Percentiles rank a stretch among this genome's conserved stretches.
These are phyloP conservation scores for Bombus picipes DNA, from an alignment of 1,140 invertebrate genomes.

Conservation along the genomic window DNA sequence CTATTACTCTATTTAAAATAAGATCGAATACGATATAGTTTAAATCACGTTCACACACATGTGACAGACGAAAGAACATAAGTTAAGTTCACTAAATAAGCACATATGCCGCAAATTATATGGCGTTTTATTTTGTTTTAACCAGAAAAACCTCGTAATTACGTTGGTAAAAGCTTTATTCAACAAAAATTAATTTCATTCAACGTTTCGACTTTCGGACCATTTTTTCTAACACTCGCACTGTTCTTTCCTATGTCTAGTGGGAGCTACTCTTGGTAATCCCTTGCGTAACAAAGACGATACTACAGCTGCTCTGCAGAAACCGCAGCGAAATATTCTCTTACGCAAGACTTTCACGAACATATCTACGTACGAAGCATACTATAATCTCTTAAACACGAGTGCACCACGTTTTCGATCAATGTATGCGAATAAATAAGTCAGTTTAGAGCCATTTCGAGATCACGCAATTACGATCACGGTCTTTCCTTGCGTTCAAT, in stretches of 20 bases:
- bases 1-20: too few species aligned
- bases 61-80: too few species aligned
- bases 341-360: not conserved
- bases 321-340: not conserved
- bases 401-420: not conserved
- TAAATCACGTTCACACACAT: too few species aligned
- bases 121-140: too few species aligned
- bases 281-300: not conserved
- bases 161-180: rapidly evolving
- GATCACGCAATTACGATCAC: not conserved
- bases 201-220: rapidly evolving
- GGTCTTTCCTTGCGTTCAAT: not conserved
- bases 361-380: not conserved
- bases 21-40: too few species aligned
- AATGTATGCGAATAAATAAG: not conserved
- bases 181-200: too few species aligned
- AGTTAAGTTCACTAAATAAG: too few species aligned
- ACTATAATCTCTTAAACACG: not conserved
- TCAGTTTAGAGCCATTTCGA: not conserved
- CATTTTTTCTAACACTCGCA: rapidly evolving
- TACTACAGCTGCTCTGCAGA: not conserved
- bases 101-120: too few species aligned
- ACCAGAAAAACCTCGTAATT: too few species aligned
- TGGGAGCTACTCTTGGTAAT: too few species aligned
- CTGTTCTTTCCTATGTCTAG: rapidly evolving